Base-by-base conservation (phyloP, 2,797 vertebrate species). In the Lepilemur septentrionalis region DNA sequence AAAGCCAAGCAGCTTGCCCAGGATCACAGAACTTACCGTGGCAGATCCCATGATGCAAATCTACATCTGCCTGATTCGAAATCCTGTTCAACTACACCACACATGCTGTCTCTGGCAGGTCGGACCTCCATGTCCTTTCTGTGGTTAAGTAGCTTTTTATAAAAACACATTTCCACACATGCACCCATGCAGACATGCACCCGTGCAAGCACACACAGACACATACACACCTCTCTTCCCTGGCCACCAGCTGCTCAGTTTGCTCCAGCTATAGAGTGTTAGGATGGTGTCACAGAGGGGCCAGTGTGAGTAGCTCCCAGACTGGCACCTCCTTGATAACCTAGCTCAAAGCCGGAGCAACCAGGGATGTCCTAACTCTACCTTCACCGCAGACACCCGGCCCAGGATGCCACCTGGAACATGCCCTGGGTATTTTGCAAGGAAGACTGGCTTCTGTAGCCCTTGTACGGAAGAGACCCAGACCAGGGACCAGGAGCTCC, bases 31-130 rank as follows among this genome's bases (percentile, higher is more conserved):
- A 32, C 48, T 55, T 48, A 2, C 3, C 10, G 23, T 0, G 11
- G 30, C 59, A 70, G 69, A 55, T 61, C 57, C 38, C 61, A 55
- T 63, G 73, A 22, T 30, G 23, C n/a, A 28, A 8, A 50, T 35
- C 28, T 15, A 55, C 55, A 12, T 72, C 30, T 43, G 35, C 15
- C 3, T 38, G 35, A 32, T 46, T 48, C 46, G 35, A 13, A 43
- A 61, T 52, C 17, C 32, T 61, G 0, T 46, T 46, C n/a, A 7
- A 2, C 28, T 3, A 2, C 7, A 28, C 1, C 2, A 4, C 0
- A 14, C 28, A 6, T 4, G 6, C 20, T 52, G 76, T n/a, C n/a
- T 89, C 22, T 46, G 41, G 20, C 38, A 75, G 43, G 23, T 6
- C 46, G 48, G 17, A 22, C 46, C 32, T 50, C 10, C 1, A 8